Percentiles rank a stretch among this genome's conserved stretches.
Conservation (phyloP, 2,797 vertebrate genomes). For the Sparus aurata region DNA sequence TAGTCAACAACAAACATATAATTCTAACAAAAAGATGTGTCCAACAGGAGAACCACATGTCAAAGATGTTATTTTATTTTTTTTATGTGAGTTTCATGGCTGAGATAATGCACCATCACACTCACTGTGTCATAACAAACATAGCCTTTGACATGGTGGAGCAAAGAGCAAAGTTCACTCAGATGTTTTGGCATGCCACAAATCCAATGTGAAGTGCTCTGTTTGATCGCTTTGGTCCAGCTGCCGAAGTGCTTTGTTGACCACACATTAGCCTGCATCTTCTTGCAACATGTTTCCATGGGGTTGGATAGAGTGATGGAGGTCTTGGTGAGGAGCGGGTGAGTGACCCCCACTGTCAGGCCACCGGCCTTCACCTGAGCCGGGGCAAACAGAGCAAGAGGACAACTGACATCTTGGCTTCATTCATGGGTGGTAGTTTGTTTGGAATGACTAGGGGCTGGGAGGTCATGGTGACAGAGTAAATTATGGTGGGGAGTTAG, state of each 20-base stretch:
- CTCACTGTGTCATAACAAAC: slow-evolving; percentile 42
- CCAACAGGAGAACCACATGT: background rate
- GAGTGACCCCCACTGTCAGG: slow-evolving; percentile 68
- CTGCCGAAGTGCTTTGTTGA: slow-evolving; percentile 72
- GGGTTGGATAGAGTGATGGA: slow-evolving; percentile 31
- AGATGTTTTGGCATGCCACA: slow-evolving; percentile 66
- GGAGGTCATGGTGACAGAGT: slow-evolving; percentile 75
- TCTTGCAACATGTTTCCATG: slow-evolving; percentile 58
- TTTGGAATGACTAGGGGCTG: slow-evolving; percentile 70
- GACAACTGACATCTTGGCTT: slow-evolving; percentile 70
- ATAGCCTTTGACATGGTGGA: slow-evolving; percentile 51
- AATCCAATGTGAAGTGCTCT: slow-evolving; percentile 59
- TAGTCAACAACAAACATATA: slow-evolving; percentile 1
- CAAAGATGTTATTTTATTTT: background rate
- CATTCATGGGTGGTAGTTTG: slow-evolving; percentile 73
- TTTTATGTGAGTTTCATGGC: slow-evolving; percentile 20
- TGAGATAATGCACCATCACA: slow-evolving; percentile 10
- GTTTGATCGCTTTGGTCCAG: slow-evolving; percentile 57
- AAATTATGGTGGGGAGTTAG: slow-evolving; percentile 70
- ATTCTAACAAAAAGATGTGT: background rate
- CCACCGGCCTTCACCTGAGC: slow-evolving; percentile 73
- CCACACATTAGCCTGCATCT: slow-evolving; percentile 72
- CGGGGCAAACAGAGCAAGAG: slow-evolving; percentile 58
- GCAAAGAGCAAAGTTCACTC: slow-evolving; percentile 57
- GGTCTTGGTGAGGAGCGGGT: slow-evolving; percentile 46